phyloP scores from a whole-genome alignment of 1,140 invertebrate species.

The Bombyx mori region ASM3026992v2 NC_085133.1:6796501-6797000 shows the following conservation, averaged over 20 bases:
- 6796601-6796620: no score
- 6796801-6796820: conserved; percentile 71
- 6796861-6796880: conserved; percentile 71
- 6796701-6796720: conserved; percentile 49
- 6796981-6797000: no score
- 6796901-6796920: conserved; percentile 26
- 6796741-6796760: conserved; percentile 55
- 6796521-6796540: no score
- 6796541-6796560: no score
- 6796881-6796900: conserved; percentile 35
- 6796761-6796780: conserved; percentile 69
- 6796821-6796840: conserved; percentile 71
- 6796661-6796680: conserved; percentile 44
- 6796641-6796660: not conserved
- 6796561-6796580: no score
- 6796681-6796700: conserved; percentile 45
- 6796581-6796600: no score
- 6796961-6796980: no score
- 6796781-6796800: conserved; percentile 55
- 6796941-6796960: no score
- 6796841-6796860: conserved; percentile 68
- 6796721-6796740: conserved; percentile 65
- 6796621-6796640: no score
- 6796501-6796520: no score
- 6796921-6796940: not conserved